phyloP scores from a whole-genome alignment of 2,888 invertebrate species.

The Merodon equestris region DNA sequence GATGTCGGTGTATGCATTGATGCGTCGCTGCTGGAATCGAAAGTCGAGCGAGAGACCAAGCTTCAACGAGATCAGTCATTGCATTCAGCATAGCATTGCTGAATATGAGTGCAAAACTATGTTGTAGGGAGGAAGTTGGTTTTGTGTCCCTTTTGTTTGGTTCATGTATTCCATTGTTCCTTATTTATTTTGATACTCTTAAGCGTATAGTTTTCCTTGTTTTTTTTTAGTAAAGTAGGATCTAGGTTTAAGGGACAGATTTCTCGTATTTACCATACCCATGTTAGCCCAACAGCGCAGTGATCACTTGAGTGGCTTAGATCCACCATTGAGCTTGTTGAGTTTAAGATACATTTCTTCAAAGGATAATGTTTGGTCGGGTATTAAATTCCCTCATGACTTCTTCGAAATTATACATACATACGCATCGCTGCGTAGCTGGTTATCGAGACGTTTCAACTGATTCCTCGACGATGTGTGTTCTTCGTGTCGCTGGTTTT shows the following conservation, averaged over 20 bases:
- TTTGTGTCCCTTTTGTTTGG: constrained; percentile 6
- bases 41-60: constrained; percentile 92
- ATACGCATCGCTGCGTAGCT: no score
- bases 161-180: constrained; percentile 44
- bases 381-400: no score
- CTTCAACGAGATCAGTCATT: constrained; percentile 90
- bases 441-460: no score
- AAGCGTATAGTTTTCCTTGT: constrained; percentile 21
- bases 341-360: no score
- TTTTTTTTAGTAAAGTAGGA: constrained; percentile 2
- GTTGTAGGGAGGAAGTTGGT: constrained; percentile 70
- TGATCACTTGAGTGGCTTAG: no score
- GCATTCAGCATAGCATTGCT: constrained; percentile 84
- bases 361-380: no score
- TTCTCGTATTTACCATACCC: constrained; percentile 2
- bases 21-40: constrained; percentile 95
- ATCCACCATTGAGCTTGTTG: no score
- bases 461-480: no score
- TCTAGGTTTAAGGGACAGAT: constrained; percentile 28
- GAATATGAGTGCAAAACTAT: constrained; percentile 78
- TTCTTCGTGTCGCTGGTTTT: no score
- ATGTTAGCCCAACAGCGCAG: no score
- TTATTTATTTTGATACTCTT: constrained; percentile 45
- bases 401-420: no score
- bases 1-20: constrained; percentile 90